These are phyloP conservation scores for Rhinolophus ferrumequinum DNA, from an alignment of 2,113 vertebrate species.

Conservation along the genomic window DNA sequence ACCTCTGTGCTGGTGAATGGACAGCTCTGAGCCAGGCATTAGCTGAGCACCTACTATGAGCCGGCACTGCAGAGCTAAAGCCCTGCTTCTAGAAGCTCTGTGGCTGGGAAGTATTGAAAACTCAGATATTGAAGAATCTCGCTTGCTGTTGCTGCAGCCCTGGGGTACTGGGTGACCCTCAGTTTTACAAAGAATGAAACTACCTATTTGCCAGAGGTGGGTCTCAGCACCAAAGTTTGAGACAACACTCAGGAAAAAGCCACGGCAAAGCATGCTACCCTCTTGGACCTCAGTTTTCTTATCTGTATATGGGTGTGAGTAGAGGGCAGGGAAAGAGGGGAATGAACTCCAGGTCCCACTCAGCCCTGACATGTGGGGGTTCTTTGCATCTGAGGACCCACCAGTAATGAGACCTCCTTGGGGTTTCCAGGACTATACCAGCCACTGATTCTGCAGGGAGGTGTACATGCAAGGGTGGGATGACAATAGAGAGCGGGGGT, in stretches of 20 bases:
- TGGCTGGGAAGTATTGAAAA: rapidly evolving
- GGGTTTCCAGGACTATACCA: neutral
- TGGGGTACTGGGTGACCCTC: neutral
- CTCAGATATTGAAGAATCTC: rapidly evolving
- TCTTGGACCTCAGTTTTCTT: neutral
- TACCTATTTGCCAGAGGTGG: neutral
- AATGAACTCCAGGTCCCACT: neutral
- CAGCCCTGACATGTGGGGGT: neutral
- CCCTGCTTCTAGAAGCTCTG: neutral
- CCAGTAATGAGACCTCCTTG: neutral
- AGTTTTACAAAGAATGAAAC: neutral
- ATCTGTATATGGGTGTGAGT: neutral
- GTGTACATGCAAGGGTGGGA: rapidly evolving
- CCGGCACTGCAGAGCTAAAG: rapidly evolving
- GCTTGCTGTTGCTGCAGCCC: neutral
- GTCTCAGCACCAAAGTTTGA: neutral
- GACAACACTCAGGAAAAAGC: neutral
- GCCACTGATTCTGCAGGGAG: rapidly evolving
- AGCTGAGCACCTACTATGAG: neutral
- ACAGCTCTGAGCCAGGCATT: neutral
- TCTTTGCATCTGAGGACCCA: neutral
- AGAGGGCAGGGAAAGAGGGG: no score
- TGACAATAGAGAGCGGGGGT: rapidly evolving
- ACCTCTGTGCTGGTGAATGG: rapidly evolving
- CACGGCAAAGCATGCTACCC: rapidly evolving